phyloP scores from a whole-genome alignment of 2,113 vertebrate species.

The Tauraco erythrolophus region DNA sequence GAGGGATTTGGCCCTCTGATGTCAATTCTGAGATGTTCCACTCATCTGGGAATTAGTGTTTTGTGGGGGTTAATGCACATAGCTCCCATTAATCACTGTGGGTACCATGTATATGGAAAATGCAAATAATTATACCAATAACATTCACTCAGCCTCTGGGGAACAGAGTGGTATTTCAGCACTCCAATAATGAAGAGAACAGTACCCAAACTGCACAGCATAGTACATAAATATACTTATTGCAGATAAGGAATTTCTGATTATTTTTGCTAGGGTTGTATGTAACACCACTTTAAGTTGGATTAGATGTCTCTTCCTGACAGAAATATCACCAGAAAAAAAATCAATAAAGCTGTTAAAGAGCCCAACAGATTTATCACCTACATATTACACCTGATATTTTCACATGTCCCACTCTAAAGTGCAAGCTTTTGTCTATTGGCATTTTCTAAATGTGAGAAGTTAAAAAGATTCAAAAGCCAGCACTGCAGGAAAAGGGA shows the following conservation, averaged over 20 bases:
- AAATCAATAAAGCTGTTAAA: conserved; percentile 65
- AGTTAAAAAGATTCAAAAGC: conserved; percentile 42
- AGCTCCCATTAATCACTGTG: not conserved
- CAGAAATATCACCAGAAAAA: conserved; percentile 68
- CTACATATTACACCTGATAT: conserved; percentile 60
- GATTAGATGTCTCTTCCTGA: conserved; percentile 54
- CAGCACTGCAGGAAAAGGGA: conserved; percentile 3
- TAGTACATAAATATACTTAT: not conserved
- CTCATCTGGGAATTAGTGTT: not conserved
- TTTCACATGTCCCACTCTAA: conserved; percentile 39
- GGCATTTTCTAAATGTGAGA: conserved; percentile 68
- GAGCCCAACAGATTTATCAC: conserved; percentile 53
- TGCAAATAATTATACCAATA: not conserved
- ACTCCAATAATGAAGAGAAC: not conserved
- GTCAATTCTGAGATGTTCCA: not conserved
- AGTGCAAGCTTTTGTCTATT: conserved; percentile 69
- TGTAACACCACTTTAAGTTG: conserved; percentile 17
- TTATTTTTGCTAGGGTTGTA: conserved; percentile 29
- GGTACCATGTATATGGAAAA: not conserved
- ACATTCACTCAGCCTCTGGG: not conserved
- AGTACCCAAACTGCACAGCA: not conserved
- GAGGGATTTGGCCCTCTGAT: not conserved
- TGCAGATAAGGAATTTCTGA: conserved; percentile 3
- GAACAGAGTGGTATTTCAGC: not conserved
- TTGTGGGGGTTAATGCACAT: not conserved